Base-by-base conservation (phyloP, 2,888 invertebrate genomes). In the Drosophila mulleri region DNA sequence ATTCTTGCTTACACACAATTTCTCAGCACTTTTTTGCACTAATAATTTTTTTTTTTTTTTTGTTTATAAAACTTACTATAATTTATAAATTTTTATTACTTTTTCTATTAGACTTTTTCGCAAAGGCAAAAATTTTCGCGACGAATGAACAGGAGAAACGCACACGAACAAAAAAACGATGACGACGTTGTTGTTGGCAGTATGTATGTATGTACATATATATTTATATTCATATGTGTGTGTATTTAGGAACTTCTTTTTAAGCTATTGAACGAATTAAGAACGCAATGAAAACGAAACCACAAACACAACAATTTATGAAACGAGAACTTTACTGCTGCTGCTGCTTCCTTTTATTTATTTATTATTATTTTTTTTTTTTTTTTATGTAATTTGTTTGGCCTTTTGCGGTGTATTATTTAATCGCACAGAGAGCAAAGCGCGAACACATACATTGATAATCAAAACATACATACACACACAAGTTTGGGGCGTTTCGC, bases 341-440 rank as follows among this genome's bases (percentile, higher is more conserved):
- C 61, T 68, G 58, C 52, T 67, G 8, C 53, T 64, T 56, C 44
- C 39, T 59, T 18, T 16, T 48, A 39, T 59, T 44, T 61, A 41
- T 32, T 37, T 60, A 53, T 53, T 75, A 29, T 29, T 18, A 53
- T 66, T 70, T 14, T 75, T 74, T 84, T n/a, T n/a, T 65, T 57
- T 26, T 67, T 75, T 74, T 84, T 84, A 82, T 89, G 73, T 89
- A 82, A 82, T 89, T 86, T 89, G 88, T 78, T 83, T 83, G 86
- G 83, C 78, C 82, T 89, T 86, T 84, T 78, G 83, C 71, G 83
- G 83, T 89, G 86, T 86, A 86, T 86, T 86, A 86, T 86, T 89
- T 89, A 86, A 86, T 86, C 89, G 81, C 81, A 72, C 73, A 53
- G 71, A 75, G 77, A 67, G 59, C 66, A 69, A 65, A 69, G 73